Conservation (phyloP, 2,797 vertebrate genomes). For the Miichthys miiuy region DNA sequence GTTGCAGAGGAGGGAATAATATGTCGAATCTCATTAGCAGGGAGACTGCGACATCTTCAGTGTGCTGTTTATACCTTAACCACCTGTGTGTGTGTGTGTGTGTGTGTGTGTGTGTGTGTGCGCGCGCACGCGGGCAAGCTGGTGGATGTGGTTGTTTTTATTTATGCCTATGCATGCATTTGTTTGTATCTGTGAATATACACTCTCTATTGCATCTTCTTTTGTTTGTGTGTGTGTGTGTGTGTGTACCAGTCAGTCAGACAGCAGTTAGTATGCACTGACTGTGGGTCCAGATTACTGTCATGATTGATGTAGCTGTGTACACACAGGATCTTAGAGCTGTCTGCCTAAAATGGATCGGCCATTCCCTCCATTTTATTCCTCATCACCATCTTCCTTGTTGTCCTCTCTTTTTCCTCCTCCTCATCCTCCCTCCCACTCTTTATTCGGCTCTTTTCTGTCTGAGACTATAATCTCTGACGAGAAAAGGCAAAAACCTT, state of each 20-base stretch:
- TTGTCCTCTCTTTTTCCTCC: conserved; percentile 7
- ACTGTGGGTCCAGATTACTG: conserved; percentile 46
- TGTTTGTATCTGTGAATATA: neutral
- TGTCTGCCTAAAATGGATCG: conserved; percentile 42
- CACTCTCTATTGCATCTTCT: neutral
- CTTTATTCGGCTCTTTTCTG: conserved; percentile 4
- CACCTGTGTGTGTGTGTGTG: neutral
- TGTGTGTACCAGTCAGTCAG: conserved; percentile 17
- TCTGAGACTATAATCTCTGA: conserved; percentile 8
- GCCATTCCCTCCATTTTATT: conserved; percentile 11
- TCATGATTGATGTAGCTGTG: conserved; percentile 56
- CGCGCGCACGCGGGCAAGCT: neutral
- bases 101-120: neutral
- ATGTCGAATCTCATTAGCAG: conserved; percentile 51
- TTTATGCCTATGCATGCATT: conserved; percentile 8
- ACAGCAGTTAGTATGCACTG: conserved; percentile 39
- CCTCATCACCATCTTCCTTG: conserved; percentile 24
- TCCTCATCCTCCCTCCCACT: conserved; percentile 10
- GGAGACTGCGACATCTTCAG: conserved; percentile 54
- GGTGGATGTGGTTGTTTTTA: conserved; percentile 21
- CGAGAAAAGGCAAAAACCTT: conserved; percentile 20
- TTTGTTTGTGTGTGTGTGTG: neutral
- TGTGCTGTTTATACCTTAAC: conserved; percentile 32
- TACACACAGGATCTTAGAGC: conserved; percentile 34
- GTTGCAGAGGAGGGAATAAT: conserved; percentile 52